Base-by-base conservation (phyloP, 2,888 invertebrate species). In the Teleiodes luculella region DNA sequence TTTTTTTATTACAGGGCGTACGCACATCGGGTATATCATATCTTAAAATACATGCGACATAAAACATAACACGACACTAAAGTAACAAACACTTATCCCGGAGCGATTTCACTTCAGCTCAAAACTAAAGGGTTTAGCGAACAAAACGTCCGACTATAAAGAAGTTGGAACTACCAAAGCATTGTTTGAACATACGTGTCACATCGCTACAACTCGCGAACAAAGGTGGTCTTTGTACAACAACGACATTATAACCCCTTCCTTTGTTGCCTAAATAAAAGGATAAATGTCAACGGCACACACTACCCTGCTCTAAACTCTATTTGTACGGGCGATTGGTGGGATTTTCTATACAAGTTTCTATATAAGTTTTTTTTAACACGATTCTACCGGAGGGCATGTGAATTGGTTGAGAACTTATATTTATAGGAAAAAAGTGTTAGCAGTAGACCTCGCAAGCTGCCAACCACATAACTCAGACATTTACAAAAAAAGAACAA, bases 251-350 rank as follows among this genome's bases (percentile, higher is more conserved):
- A 79, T 76, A 74, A 70, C 69, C 64, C 70, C 62, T 66, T 79
- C 76, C 77, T 79, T 83, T 83, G 81, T 82, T 78, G 71, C 70
- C 68, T 72, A 76, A 76, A 76, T 78, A 78, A 76, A 74, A 64
- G 76, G 73, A 81, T 82, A 80, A 84, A 83, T 82, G 82, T 80
- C 83, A 80, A 62, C 59, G 66, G 61, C 81, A 77, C 46, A 35
- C 39, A 13, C 39, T 16, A 20, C 39, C 39, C 39, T 16, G 11
- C 39, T 41, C 18, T 41, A 41, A n/a, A 41, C 39, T 41, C 39
- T 41, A 41, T 41, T 41, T 41, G 39, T 39, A 16, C 39, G 18
- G 14, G 16, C 24, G 24, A 18, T 18, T 18, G 16, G 18, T 18
- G 18, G 18, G 39, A 11, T 11, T 16, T 41, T 41, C 37, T 41